Evolutionary conservation across 2,113 vertebrate species (phyloP).

Genomic region (Eptesicus fuscus): DNA sequence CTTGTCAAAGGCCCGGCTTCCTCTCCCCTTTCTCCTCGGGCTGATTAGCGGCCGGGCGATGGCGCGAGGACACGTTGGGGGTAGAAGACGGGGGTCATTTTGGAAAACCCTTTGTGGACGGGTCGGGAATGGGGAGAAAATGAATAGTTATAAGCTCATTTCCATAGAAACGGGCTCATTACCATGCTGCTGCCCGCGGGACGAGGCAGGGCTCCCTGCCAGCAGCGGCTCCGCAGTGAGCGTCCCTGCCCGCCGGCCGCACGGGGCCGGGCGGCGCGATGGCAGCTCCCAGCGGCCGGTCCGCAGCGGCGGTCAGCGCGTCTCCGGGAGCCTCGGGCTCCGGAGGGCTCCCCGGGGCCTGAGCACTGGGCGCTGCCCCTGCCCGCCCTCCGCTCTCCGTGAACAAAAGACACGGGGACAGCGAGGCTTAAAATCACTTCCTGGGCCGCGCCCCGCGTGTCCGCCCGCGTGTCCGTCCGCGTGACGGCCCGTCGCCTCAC

Average conservation of each 20-base stretch:
- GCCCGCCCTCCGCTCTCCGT: too few species aligned
- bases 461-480: fast-evolving
- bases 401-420: constrained; percentile 24
- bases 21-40: constrained; percentile 26
- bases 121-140: constrained; percentile 69
- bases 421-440: constrained; percentile 35
- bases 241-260: constrained; percentile 45
- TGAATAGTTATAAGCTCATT: constrained; percentile 65
- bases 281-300: neutral
- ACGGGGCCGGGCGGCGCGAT: constrained; percentile 12
- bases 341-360: too few species aligned
- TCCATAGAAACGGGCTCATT: constrained; percentile 67
- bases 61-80: constrained; percentile 70
- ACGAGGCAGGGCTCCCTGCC: constrained; percentile 41
- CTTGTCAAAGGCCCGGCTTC: constrained; percentile 54
- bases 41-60: constrained; percentile 55
- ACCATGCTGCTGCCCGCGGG: constrained; percentile 62
- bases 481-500: neutral
- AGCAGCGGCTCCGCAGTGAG: constrained; percentile 51
- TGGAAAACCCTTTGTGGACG: constrained; percentile 70
- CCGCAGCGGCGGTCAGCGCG: neutral
- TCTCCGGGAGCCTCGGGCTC: too few species aligned
- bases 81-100: constrained; percentile 66
- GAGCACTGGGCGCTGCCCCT: too few species aligned
- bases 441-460: constrained; percentile 8